Evolutionary conservation across 2,888 invertebrate species (phyloP).

Genomic region (Lucinisca nassula): DNA sequence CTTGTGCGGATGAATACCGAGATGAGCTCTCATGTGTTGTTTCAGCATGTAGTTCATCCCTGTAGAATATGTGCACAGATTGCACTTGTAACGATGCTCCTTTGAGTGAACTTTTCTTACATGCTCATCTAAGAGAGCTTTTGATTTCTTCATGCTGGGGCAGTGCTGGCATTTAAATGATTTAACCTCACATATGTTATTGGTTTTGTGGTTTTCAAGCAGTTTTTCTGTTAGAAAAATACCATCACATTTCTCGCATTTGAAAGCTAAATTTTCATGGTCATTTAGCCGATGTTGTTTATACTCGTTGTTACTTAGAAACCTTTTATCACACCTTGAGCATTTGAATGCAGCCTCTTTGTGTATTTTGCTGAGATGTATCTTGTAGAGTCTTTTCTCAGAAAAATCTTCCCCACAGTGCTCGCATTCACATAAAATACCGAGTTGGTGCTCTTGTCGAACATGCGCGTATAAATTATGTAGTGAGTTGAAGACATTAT

Average conservation of each 20-base stretch:
- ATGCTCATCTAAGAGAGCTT: neutral
- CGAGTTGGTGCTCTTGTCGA: neutral
- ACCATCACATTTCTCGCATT: conserved; percentile 29
- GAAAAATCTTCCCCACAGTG: neutral
- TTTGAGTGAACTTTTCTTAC: conserved; percentile 28
- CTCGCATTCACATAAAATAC: neutral
- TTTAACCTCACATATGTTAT: neutral
- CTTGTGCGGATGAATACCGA: conserved; percentile 24
- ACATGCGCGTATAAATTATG: neutral
- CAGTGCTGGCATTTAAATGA: conserved; percentile 2
- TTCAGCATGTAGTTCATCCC: neutral
- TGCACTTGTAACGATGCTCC: conserved; percentile 22
- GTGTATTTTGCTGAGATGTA: conserved; percentile 11
- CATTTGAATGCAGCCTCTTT: neutral
- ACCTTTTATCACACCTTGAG: neutral
- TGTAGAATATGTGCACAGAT: conserved; percentile 29
- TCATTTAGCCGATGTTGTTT: neutral
- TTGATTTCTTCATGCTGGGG: neutral
- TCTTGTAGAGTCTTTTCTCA: neutral
- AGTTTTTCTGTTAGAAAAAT: neutral
- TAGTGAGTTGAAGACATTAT: neutral
- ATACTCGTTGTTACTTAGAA: neutral
- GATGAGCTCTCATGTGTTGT: conserved; percentile 22
- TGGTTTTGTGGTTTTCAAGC: neutral
- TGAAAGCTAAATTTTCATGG: neutral